Percentiles rank a stretch among this genome's conserved stretches.
These are phyloP conservation scores for Acanthoscelides obtectus DNA, from an alignment of 2,888 invertebrate species.

Conservation along the genomic window DNA sequence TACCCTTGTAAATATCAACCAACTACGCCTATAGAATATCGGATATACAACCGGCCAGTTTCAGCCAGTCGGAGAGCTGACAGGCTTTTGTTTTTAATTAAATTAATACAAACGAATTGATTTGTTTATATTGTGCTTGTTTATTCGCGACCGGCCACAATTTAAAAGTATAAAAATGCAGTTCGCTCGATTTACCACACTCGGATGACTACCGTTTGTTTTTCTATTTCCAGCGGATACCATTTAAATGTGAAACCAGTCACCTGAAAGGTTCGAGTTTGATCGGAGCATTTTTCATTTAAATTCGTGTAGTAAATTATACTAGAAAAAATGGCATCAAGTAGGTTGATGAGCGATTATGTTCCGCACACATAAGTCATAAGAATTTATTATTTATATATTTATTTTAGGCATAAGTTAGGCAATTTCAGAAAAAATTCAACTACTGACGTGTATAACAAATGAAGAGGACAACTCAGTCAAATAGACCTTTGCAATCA, in stretches of 20 bases:
- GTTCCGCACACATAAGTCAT: no score
- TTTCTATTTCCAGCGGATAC: neutral
- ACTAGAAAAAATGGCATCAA: no score
- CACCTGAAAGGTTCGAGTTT: neutral
- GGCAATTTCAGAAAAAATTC: no score
- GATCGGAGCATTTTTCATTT: neutral
- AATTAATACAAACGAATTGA: conserved; percentile 34
- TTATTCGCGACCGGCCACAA: conserved; percentile 10
- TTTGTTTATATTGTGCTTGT: conserved; percentile 30
- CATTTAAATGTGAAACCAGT: neutral
- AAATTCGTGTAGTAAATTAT: neutral
- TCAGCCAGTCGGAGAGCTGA: conserved; percentile 16
- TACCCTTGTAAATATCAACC: neutral
- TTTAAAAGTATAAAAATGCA: neutral
- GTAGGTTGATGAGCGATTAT: no score
- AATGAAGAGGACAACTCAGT: no score
- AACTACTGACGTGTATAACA: no score
- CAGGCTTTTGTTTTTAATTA: conserved; percentile 31
- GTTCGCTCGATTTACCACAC: neutral
- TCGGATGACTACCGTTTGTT: neutral
- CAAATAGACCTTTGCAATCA: no score
- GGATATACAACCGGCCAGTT: neutral
- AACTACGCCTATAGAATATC: neutral
- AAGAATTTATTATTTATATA: no score
- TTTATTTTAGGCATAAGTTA: no score